Base-by-base conservation (phyloP, 1,140 invertebrate genomes). In the Euwallacea similis region DNA sequence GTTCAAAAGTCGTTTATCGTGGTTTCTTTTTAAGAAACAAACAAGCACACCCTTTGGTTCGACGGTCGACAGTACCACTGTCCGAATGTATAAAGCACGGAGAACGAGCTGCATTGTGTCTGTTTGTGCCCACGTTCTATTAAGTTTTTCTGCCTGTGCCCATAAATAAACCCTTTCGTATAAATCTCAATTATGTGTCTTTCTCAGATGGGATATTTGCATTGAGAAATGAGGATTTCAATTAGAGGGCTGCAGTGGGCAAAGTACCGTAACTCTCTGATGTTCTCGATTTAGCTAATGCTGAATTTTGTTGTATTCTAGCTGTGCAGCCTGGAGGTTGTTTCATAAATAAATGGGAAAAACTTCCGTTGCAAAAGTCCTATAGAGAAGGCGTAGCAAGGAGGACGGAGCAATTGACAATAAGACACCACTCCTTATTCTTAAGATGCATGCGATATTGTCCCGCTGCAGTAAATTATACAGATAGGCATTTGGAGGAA, bases 81-180 rank as follows among this genome's bases (percentile, higher is more conserved):
- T 33, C 21, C 21, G 21, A 33, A 33, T 4, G 21, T 33, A 33
- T 33, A 33, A 33, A 33, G 21, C 21, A 33, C 21, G 21, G 1
- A 33, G 21, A 33, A 33, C 21, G 41, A 42, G 33, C 7, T 21
- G 46, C 47, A 50, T 64, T 50, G 47, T 64, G 62, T 64, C 62
- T 64, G 62, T 64, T 15, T 50, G 44, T 50, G 21, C 62, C 62
- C 62, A 64, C 62, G 62, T 64, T 53, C 62, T 64, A 64, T 53
- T 64, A 64, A 64, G 62, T 64, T 64, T 64, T 64, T 64, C 53
- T 58, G 42, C 53, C 42, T 54, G 56, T 42, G 41, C 50, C 65
- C 50, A 74, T 74, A 74, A 72, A 66, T 74, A 72, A 74, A 71
- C 62, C 62, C 15, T 21, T 53, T 33, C 46, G 62, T 64, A 64